phyloP scores from a whole-genome alignment of 1,140 invertebrate species.

The Drosophila sturtevanti region DNA sequence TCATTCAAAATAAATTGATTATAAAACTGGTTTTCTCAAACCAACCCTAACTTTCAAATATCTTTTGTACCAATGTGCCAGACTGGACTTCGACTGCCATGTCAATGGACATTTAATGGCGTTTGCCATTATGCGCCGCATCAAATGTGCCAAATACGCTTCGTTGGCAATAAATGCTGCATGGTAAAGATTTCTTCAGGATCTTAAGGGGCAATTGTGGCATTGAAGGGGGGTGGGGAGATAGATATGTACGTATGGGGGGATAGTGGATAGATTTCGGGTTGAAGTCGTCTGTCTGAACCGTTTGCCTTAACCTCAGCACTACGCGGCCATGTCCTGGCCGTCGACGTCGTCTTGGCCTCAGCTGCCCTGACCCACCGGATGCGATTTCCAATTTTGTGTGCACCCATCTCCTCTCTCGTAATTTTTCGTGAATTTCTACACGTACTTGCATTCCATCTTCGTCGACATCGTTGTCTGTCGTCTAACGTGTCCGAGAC shows the following conservation, averaged over 20 bases:
- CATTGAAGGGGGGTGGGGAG: not conserved
- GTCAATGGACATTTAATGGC: constrained; percentile 81
- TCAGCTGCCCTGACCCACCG: constrained; percentile 49
- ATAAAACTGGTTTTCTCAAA: not conserved
- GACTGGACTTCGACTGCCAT: constrained; percentile 49
- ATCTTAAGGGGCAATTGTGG: not conserved
- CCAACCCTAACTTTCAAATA: no score
- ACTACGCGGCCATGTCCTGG: not conserved
- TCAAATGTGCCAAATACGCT: constrained; percentile 80
- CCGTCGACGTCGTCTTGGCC: no score
- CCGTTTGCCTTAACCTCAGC: constrained; percentile 9
- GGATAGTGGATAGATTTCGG: constrained; percentile 15
- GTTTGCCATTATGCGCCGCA: constrained; percentile 77
- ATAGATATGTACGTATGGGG: no score
- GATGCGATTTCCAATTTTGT: constrained; percentile 75
- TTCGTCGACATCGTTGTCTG: constrained; percentile 48
- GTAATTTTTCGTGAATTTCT: constrained; percentile 80
- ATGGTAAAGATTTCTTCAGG: constrained; percentile 44
- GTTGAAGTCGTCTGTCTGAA: constrained; percentile 16
- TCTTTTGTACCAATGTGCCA: constrained; percentile 43
- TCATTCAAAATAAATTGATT: not conserved
- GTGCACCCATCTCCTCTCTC: constrained; percentile 52
- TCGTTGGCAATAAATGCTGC: constrained; percentile 80
- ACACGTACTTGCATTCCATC: constrained; percentile 79
- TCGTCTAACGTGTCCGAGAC: constrained; percentile 25